Conservation (phyloP, 2,888 invertebrate genomes). For the Drosophila niveifrons region DNA sequence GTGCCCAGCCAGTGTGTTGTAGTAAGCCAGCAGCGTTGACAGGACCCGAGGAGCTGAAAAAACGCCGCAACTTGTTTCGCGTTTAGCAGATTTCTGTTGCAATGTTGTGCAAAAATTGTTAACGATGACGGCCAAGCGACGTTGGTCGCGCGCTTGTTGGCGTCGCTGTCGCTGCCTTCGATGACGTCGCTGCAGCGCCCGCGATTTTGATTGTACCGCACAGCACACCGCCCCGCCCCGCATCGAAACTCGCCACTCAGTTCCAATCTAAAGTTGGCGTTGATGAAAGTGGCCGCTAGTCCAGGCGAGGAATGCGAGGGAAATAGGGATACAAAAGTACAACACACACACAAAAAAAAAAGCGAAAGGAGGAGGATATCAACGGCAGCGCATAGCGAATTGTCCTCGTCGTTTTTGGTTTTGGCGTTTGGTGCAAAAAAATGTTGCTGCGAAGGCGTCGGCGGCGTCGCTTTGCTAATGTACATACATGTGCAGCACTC, state of each 20-base stretch:
- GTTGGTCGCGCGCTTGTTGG: constrained; percentile 51
- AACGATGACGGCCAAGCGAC: constrained; percentile 77
- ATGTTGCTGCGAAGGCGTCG: constrained; percentile 55
- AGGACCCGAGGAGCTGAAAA: constrained; percentile 82
- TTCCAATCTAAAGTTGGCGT: constrained; percentile 38
- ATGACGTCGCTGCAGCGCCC: constrained; percentile 68
- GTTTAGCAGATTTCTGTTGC: constrained; percentile 85
- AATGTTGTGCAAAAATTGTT: constrained; percentile 81
- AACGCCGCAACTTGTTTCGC: constrained; percentile 85
- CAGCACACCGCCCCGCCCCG: constrained; percentile 8
- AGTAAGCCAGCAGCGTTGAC: constrained; percentile 62
- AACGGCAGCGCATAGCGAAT: constrained; percentile 66
- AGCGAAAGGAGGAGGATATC: constrained; percentile 17
- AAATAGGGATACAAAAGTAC: constrained; percentile 37
- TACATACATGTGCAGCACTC: constrained; percentile 57
- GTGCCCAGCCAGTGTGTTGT: constrained; percentile 38
- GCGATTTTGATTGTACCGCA: constrained; percentile 62
- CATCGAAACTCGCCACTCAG: constrained; percentile 6
- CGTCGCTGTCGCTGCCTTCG: constrained; percentile 61
- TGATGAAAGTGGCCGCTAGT: constrained; percentile 75
- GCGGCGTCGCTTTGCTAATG: constrained; percentile 73
- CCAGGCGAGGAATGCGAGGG: constrained; percentile 22
- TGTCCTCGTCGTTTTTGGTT: constrained; percentile 78
- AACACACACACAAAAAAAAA: constrained; percentile 39
- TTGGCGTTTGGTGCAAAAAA: constrained; percentile 67